phyloP scores from a whole-genome alignment of 2,797 vertebrate species.

The Todus mexicanus region DNA sequence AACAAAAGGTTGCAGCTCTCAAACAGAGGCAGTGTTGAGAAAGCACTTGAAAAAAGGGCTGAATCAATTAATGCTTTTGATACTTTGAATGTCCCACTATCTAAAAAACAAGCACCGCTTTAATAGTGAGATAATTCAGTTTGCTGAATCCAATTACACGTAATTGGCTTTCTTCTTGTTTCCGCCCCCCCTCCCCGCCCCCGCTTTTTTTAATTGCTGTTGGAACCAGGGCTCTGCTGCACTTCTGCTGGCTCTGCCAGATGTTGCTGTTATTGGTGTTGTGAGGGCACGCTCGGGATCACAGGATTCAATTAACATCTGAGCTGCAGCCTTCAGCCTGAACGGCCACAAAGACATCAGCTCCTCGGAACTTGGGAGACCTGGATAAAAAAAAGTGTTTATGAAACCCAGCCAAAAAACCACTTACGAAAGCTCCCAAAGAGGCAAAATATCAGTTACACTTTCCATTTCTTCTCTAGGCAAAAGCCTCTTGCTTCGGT shows the following conservation, averaged over 20 bases:
- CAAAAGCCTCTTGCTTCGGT: neutral
- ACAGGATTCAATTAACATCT: neutral
- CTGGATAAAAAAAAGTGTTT: neutral
- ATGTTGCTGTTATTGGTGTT: neutral
- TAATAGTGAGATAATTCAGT: slow-evolving; percentile 65
- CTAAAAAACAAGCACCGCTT: slow-evolving; percentile 46
- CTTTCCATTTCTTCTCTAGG: neutral
- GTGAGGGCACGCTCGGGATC: neutral
- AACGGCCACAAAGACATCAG: neutral
- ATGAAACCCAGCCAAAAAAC: neutral
- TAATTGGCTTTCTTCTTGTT: slow-evolving; percentile 41
- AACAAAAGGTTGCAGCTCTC: slow-evolving; percentile 61
- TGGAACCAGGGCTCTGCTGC: neutral
- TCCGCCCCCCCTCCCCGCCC: too few species aligned
- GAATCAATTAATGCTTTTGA: slow-evolving; percentile 67
- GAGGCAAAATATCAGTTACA: neutral
- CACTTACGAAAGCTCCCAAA: neutral
- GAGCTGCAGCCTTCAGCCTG: neutral
- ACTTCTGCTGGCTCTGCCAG: neutral
- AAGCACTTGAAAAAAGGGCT: slow-evolving; percentile 53
- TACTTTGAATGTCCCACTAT: slow-evolving; percentile 50
- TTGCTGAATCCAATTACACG: slow-evolving; percentile 61
- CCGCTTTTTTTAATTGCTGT: neutral
- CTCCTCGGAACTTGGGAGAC: neutral
- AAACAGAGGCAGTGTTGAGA: slow-evolving; percentile 35